A percentile compares a stretch with the other conserved stretches of the same genome.
Conservation (phyloP, 1,140 invertebrate genomes). For the Octopus bimaculoides region DNA sequence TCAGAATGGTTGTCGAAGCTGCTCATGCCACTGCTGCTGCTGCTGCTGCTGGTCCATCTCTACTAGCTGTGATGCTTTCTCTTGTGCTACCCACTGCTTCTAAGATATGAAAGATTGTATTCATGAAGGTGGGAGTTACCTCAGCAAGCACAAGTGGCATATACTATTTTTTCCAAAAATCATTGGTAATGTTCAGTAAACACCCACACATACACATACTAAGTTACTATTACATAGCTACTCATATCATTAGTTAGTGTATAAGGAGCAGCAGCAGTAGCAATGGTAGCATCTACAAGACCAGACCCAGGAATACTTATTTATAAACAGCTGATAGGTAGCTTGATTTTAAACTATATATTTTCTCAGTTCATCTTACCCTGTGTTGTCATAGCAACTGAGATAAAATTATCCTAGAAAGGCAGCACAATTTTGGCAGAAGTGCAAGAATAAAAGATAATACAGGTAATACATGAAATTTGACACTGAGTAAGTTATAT, state of each 20-base stretch:
- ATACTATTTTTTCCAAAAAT: too few species aligned
- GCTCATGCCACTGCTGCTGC: conserved; percentile 1
- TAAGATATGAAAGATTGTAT: too few species aligned
- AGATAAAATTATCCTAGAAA: conserved; percentile 14
- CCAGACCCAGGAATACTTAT: conserved; percentile 1
- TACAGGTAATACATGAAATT: background rate
- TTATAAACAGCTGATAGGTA: conserved; percentile 12
- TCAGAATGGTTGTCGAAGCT: background rate
- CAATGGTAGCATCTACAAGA: background rate
- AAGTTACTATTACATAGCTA: too few species aligned
- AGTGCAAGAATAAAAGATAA: conserved; percentile 6
- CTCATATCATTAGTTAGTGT: background rate
- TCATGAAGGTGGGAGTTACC: too few species aligned
- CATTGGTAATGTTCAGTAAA: too few species aligned
- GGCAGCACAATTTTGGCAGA: conserved; percentile 6
- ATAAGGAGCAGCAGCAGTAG: background rate
- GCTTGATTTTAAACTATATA: background rate
- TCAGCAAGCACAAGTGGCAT: too few species aligned
- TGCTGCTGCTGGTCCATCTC: conserved; percentile 9
- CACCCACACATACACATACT: too few species aligned
- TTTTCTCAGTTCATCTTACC: background rate
- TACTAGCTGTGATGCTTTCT: background rate
- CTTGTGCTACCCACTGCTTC: too few species aligned
- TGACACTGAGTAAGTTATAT: too few species aligned
- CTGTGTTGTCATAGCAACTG: background rate